phyloP scores from a whole-genome alignment of 2,113 vertebrate genomes.

The Gymnogyps californianus region DNA sequence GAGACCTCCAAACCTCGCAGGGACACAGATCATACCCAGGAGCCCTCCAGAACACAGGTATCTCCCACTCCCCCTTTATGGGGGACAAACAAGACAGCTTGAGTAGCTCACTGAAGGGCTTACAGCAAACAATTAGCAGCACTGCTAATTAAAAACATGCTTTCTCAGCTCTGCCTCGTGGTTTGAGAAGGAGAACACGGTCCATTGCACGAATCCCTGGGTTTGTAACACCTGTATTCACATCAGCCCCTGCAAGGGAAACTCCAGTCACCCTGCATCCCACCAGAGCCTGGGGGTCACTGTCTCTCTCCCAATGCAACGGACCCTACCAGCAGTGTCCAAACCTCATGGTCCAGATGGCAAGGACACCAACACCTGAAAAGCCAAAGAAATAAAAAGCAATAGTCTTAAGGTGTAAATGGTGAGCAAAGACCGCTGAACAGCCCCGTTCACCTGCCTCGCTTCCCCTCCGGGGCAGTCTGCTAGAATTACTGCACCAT shows the following conservation, averaged over 20 bases:
- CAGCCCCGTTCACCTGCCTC: not conserved
- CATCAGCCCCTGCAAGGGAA: not conserved
- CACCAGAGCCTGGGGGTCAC: not conserved
- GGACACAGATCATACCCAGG: not conserved
- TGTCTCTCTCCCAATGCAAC: not conserved
- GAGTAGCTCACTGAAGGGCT: not conserved
- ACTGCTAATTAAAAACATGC: not conserved
- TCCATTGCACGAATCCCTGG: rapidly evolving
- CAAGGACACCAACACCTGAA: not conserved
- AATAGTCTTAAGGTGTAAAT: not conserved
- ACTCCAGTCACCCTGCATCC: not conserved
- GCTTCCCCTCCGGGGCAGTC: not conserved
- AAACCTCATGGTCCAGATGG: rapidly evolving
- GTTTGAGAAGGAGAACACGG: not conserved
- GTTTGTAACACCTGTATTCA: not conserved
- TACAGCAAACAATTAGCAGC: not conserved
- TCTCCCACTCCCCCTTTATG: not conserved
- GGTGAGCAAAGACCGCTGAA: not conserved
- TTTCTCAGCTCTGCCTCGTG: not conserved
- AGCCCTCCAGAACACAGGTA: not conserved
- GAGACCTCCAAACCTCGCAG: not conserved
- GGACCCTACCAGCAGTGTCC: not conserved
- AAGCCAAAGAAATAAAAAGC: not conserved
- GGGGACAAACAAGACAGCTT: not conserved
- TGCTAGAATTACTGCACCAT: not conserved